Evolutionary conservation across 1,140 invertebrate species (phyloP).

Genomic region (Drosophila insularis): DNA sequence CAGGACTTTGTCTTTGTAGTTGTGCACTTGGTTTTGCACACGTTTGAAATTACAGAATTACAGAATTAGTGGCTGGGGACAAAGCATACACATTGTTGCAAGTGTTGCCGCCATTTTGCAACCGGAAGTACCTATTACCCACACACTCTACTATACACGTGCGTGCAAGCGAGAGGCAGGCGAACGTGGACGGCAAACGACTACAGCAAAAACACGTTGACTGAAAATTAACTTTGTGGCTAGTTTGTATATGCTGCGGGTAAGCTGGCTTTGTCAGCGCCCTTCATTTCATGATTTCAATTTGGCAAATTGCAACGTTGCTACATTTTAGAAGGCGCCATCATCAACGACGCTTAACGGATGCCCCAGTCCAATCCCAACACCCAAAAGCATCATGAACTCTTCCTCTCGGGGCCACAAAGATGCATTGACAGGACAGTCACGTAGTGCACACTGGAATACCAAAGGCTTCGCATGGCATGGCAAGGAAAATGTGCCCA

Average conservation of each 20-base stretch:
- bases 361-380: neutral
- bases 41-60: conserved; percentile 73
- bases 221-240: conserved; percentile 70
- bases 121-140: conserved; percentile 65
- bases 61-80: conserved; percentile 58
- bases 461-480: conserved; percentile 10
- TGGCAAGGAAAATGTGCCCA: conserved; percentile 63
- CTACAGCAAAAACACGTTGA: conserved; percentile 7
- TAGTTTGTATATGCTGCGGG: conserved; percentile 39
- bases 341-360: conserved; percentile 58
- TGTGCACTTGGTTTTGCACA: conserved; percentile 40
- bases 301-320: conserved; percentile 69
- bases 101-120: conserved; percentile 56
- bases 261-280: conserved; percentile 35
- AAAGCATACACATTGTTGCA: conserved; percentile 38
- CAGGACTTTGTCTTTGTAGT: conserved; percentile 21
- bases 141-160: conserved; percentile 29
- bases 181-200: neutral
- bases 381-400: neutral
- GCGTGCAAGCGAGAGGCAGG: conserved; percentile 37
- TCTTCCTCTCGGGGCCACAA: neutral
- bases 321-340: conserved; percentile 58
- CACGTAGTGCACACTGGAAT: conserved; percentile 54
- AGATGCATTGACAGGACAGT: conserved; percentile 56
- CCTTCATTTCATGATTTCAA: conserved; percentile 69